phyloP scores from a whole-genome alignment of 2,888 invertebrate genomes.

The Julus scanicus region DNA sequence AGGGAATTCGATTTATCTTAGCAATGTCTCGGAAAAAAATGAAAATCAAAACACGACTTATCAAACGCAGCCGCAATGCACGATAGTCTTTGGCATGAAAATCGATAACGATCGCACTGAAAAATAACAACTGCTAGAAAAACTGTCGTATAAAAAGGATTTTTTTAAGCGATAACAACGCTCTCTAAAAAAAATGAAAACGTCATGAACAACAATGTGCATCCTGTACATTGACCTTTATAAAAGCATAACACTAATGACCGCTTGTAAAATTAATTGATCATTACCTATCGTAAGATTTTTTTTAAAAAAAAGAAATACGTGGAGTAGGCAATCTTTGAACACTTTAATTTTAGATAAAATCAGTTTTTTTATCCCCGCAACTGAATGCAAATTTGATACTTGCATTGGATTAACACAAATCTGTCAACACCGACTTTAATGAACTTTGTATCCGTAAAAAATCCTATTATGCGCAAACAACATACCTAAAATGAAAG shows the following conservation, averaged over 20 bases:
- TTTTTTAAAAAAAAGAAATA: no score
- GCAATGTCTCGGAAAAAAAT: neutral
- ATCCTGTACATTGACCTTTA: neutral
- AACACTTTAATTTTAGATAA: no score
- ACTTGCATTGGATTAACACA: no score
- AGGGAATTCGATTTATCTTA: slow-evolving; percentile 23
- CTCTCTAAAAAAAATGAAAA: neutral
- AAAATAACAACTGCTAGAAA: neutral
- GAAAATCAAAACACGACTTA: slow-evolving; percentile 36
- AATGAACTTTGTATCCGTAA: no score
- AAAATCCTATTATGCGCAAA: no score
- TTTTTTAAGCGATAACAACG: neutral
- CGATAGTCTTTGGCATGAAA: slow-evolving; percentile 4
- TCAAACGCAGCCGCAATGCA: slow-evolving; percentile 29
- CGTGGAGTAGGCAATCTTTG: no score
- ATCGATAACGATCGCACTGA: neutral
- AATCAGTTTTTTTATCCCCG: no score
- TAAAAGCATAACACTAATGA: neutral
- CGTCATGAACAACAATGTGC: neutral
- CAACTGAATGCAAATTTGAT: no score
- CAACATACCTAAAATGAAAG: no score
- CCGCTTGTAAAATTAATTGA: neutral
- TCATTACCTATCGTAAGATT: no score
- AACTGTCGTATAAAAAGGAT: neutral
- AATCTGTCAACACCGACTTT: no score